Evolutionary conservation across 2,113 vertebrate species (phyloP), one percentile per base, ranked within the genome.

Genomic region (Saccopteryx leptura): DNA sequence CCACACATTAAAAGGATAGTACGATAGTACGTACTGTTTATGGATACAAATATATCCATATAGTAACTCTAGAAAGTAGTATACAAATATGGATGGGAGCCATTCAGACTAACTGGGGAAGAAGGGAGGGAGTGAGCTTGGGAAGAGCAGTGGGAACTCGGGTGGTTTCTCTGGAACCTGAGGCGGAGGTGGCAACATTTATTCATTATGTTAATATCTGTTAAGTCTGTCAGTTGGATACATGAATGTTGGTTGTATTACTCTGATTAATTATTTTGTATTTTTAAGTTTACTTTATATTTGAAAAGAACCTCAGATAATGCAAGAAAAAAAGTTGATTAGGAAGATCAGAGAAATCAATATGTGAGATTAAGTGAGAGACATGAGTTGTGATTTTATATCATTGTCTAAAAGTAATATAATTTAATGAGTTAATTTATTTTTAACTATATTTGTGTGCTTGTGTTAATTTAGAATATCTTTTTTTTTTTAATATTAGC

Each of bases 401-500:
- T 79, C 26, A 74, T 58, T 93, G 14, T 83, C 52, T 91, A 33
- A 94, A 91, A 58, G 61, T 91, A 69, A 72, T 85, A 24, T 66
- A 54, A 65, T 83, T 68, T 79, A 69, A 63, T 78, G 66, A 68
- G 23, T 33, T 94, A 66, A 50, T 74, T 91, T 97, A 86, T n/a
- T 78, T 80, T 69, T 80, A 83, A 61, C 54, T 88, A 12, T 74
- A 76, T 85, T 92, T 89, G 23, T 71, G 33, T 81, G 39, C 28
- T 86, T 85, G 69, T 78, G 21, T 75, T 88, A 90, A 63, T 94
- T 83, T 68, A 71, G 12, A 90, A 88, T 91, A 14, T 50, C 33
- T 95, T 93, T 96, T 88, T 98, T 71, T 91, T n/a, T 0, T 0
- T 89, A 52, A 95, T 98, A 93, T 69, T 98, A 99, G 99, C 98